Percentiles rank a stretch among this genome's conserved stretches.
phyloP scores from a whole-genome alignment of 2,888 invertebrate species.

The Piscicola geometra region DNA sequence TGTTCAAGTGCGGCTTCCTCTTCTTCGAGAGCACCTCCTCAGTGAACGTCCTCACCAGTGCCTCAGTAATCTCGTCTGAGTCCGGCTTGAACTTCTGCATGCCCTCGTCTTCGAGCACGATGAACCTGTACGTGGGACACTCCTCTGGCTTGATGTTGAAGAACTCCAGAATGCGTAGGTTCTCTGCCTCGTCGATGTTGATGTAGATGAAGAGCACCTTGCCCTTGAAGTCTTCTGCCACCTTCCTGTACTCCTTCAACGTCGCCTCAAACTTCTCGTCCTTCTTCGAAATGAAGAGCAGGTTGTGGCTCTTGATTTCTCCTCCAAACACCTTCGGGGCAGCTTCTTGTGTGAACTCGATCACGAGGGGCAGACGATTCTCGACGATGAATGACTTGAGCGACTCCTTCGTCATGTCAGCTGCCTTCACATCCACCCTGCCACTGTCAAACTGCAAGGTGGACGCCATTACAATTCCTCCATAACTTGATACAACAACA shows the following conservation, averaged over 20 bases:
- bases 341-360: conserved; percentile 91
- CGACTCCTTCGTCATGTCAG: conserved; percentile 58
- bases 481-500: no score
- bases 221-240: conserved; percentile 84
- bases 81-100: conserved; percentile 73
- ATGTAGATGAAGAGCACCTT: conserved; percentile 87
- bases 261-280: conserved; percentile 70
- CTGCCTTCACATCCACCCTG: conserved; percentile 59
- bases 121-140: conserved; percentile 70
- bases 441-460: conserved; percentile 56
- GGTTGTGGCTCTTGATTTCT: conserved; percentile 89
- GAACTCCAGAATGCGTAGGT: conserved; percentile 95
- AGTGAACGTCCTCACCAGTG: conserved; percentile 73
- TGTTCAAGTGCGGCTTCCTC: conserved; percentile 87
- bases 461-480: no score
- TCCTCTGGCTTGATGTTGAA: conserved; percentile 94
- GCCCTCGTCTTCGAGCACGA: conserved; percentile 76
- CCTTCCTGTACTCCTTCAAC: conserved; percentile 71
- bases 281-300: conserved; percentile 84
- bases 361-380: conserved; percentile 80
- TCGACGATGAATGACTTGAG: conserved; percentile 77
- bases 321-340: conserved; percentile 98
- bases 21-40: conserved; percentile 83
- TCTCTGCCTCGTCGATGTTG: conserved; percentile 89
- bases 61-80: conserved; percentile 63